These are phyloP conservation scores for Echinops telfairi DNA, from an alignment of 2,113 vertebrate genomes.

Conservation along the genomic window DNA sequence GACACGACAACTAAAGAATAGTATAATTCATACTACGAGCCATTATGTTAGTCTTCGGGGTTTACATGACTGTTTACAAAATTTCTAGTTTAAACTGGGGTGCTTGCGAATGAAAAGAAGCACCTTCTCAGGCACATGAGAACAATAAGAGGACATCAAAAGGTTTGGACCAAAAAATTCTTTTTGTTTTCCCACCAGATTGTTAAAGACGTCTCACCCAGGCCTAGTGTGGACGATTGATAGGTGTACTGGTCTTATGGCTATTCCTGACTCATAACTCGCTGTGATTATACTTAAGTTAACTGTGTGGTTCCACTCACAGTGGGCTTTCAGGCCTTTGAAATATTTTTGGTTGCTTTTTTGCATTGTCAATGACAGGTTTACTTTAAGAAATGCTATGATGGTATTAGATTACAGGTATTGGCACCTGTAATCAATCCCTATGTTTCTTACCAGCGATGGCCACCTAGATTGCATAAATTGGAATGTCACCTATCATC, in stretches of 20 bases:
- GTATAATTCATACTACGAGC: neutral
- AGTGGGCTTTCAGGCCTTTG: slow-evolving; percentile 10
- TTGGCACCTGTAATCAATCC: slow-evolving; percentile 7
- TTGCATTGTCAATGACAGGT: slow-evolving; percentile 37
- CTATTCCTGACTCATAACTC: neutral
- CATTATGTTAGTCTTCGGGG: neutral
- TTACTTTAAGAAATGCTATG: neutral
- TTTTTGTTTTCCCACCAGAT: no score
- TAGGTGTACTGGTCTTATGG: neutral
- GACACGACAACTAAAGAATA: neutral
- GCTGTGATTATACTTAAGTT: neutral
- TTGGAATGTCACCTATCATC: slow-evolving; percentile 46
- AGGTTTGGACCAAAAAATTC: no score
- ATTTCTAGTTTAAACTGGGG: neutral
- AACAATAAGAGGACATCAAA: neutral
- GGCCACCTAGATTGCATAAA: neutral
- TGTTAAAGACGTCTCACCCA: neutral
- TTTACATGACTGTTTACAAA: neutral
- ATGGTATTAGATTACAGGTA: neutral
- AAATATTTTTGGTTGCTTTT: slow-evolving; percentile 29
- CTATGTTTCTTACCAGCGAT: slow-evolving; percentile 35
- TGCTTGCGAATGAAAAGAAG: neutral
- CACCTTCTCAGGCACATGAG: neutral
- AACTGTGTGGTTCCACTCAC: neutral
- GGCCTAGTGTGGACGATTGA: neutral